Percentiles rank a stretch among this genome's conserved stretches.
These are phyloP conservation scores for Charanyca ferruginea DNA, from an alignment of 2,888 invertebrate genomes.

Conservation along the genomic window DNA sequence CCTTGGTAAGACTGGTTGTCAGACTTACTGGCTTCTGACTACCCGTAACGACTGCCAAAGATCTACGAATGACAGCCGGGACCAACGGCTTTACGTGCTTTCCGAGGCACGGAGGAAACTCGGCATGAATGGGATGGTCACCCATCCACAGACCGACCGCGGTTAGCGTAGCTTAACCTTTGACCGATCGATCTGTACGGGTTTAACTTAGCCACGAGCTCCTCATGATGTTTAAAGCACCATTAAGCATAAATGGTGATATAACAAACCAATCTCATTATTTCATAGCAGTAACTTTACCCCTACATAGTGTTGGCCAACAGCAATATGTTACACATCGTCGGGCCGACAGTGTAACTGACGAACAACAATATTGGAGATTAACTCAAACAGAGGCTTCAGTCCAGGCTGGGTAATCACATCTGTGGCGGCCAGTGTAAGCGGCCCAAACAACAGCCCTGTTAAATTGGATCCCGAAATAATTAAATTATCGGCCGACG, in stretches of 20 bases:
- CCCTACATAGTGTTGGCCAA: conserved; percentile 29
- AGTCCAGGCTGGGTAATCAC: conserved; percentile 66
- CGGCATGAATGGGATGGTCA: no score
- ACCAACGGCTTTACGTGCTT: no score
- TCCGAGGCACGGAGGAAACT: no score
- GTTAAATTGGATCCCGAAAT: conserved; percentile 74
- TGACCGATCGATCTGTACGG: no score
- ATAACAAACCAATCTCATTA: conserved; percentile 8
- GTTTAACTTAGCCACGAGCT: no score
- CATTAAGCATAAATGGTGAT: neutral
- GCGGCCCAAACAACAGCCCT: conserved; percentile 69
- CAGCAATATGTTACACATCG: conserved; percentile 45
- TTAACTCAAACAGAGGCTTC: conserved; percentile 60
- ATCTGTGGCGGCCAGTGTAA: conserved; percentile 67
- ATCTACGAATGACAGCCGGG: no score
- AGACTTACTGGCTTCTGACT: no score
- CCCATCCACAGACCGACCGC: no score
- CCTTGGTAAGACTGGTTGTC: no score
- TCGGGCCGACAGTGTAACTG: conserved; percentile 46
- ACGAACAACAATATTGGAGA: conserved; percentile 65
- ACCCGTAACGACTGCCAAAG: no score
- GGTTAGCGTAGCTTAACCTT: no score
- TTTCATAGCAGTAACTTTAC: conserved; percentile 13
- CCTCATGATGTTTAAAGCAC: no score
- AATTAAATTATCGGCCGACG: conserved; percentile 82